Conservation (phyloP, 1,140 invertebrate species). For the Drosophila bocqueti region DNA sequence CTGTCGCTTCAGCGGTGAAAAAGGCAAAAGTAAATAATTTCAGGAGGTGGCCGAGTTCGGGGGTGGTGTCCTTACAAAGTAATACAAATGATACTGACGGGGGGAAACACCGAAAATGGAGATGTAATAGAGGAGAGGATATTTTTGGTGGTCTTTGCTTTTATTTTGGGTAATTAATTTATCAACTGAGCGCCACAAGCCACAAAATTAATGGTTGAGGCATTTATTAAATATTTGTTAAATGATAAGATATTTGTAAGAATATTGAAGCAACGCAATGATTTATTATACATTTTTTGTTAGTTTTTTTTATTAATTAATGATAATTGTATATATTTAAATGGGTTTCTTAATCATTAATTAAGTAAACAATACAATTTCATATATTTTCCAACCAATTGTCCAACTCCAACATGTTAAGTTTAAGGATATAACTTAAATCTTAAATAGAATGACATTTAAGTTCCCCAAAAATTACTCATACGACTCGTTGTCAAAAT, state of each 20-base stretch:
- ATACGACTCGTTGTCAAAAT: not conserved
- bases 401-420: not conserved
- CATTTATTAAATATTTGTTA: conserved; percentile 1
- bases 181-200: not conserved
- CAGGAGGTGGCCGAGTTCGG: conserved; percentile 3
- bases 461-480: not conserved
- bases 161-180: conserved; percentile 10
- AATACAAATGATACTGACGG: conserved; percentile 28
- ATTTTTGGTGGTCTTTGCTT: not conserved
- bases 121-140: not conserved
- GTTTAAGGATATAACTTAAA: not conserved
- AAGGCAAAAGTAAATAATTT: conserved; percentile 47
- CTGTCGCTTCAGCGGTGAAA: conserved; percentile 13
- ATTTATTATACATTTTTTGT: not conserved
- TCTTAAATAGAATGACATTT: too few relatives aligned
- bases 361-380: not conserved
- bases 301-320: too few relatives aligned
- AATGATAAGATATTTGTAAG: not conserved
- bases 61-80: conserved; percentile 22
- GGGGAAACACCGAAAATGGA: not conserved
- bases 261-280: not conserved
- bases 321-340: too few relatives aligned
- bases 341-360: not conserved
- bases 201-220: not conserved
- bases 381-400: too few relatives aligned